Evolutionary conservation across 1,140 invertebrate genomes (phyloP).

Genomic region (Drosophila athabasca): DNA sequence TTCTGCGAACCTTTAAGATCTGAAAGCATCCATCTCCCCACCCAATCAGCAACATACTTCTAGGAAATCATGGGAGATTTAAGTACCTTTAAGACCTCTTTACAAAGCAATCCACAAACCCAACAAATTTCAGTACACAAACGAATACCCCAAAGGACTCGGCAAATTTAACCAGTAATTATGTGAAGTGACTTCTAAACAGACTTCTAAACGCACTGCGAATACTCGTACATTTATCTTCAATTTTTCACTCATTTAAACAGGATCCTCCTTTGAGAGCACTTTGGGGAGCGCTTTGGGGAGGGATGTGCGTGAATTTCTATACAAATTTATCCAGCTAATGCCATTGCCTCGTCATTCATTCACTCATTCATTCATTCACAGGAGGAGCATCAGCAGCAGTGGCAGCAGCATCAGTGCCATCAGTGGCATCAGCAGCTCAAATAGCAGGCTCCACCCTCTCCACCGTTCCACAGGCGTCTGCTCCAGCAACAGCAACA

Average conservation of each 20-base stretch:
- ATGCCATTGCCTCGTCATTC: slow-evolving; percentile 56
- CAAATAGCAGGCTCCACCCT: not conserved
- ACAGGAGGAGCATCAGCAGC: slow-evolving; percentile 22
- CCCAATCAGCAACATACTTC: no score
- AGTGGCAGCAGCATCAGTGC: slow-evolving; percentile 13
- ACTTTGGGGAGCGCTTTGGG: no score
- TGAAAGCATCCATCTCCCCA: no score
- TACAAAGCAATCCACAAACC: not conserved
- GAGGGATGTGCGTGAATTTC: slow-evolving; percentile 14
- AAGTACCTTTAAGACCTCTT: not conserved
- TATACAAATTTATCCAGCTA: slow-evolving; percentile 57
- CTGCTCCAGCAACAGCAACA: slow-evolving; percentile 12
- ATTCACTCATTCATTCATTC: slow-evolving; percentile 53
- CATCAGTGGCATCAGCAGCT: slow-evolving; percentile 5
- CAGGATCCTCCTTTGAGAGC: not conserved
- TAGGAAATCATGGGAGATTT: no score
- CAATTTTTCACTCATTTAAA: slow-evolving; percentile 38
- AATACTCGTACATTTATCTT: slow-evolving; percentile 29
- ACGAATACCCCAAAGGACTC: slow-evolving; percentile 10
- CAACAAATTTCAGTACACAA: not conserved
- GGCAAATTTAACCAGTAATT: slow-evolving; percentile 49
- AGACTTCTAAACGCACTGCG: slow-evolving; percentile 33
- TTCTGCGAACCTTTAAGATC: no score
- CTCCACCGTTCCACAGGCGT: not conserved
- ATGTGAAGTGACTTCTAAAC: slow-evolving; percentile 43